Percentiles rank a stretch among this genome's conserved stretches.
These are phyloP conservation scores for Apaloderma vittatum DNA, from an alignment of 2,113 vertebrate genomes.

Conservation along the genomic window DNA sequence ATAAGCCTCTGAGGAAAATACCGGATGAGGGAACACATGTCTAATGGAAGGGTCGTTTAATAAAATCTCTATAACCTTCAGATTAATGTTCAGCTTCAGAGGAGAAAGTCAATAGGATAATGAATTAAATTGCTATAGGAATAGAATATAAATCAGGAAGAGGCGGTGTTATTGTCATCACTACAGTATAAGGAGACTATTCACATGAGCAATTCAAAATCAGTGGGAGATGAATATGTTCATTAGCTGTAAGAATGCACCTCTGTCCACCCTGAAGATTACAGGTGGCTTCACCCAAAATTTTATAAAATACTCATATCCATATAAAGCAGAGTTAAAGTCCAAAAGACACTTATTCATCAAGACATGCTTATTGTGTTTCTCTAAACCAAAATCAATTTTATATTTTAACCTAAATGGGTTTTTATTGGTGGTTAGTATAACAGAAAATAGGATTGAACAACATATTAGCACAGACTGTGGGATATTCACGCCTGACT, in stretches of 20 bases:
- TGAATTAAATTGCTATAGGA: constrained; percentile 38
- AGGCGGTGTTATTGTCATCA: background rate
- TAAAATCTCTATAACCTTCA: constrained; percentile 58
- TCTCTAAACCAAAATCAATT: constrained; percentile 1
- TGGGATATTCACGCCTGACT: background rate
- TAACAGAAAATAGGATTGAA: background rate
- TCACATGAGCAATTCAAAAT: background rate
- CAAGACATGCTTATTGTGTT: background rate
- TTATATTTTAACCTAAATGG: background rate
- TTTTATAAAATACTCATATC: background rate
- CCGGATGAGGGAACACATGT: constrained; percentile 44
- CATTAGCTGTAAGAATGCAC: background rate
- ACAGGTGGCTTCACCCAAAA: background rate
- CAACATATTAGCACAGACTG: background rate
- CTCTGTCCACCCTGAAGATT: background rate
- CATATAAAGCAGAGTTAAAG: background rate
- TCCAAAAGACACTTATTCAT: background rate
- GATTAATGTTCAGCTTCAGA: constrained; percentile 53
- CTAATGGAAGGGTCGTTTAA: constrained; percentile 19
- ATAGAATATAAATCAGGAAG: constrained; percentile 41
- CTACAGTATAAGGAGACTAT: background rate
- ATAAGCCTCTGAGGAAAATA: constrained; percentile 18
- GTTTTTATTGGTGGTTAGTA: background rate
- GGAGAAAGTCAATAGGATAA: constrained; percentile 50
- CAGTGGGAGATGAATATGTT: background rate